Base-by-base conservation (phyloP, 2,888 invertebrate species). In the Parnassius mnemosyne region DNA sequence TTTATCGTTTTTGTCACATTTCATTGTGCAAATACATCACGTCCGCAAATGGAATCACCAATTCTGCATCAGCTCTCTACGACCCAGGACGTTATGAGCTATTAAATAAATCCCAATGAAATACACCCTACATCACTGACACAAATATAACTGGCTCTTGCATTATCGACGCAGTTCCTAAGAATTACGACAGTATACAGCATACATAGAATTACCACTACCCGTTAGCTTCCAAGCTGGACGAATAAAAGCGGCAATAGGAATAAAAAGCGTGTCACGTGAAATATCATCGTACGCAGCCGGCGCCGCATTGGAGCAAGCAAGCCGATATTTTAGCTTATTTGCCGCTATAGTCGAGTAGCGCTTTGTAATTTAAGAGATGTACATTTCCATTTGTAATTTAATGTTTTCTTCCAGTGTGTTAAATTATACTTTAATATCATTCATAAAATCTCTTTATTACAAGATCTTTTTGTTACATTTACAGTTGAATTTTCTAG, bases 241-340 rank as follows among this genome's bases (percentile, higher is more conserved):
- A 64, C 70, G 69, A 69, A 68, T 68, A 68, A 68, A 60, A 64
- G 67, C 64, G 68, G 74, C 65, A 74, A 75, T 75, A 75, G 76
- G 74, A 75, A 72, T 73, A 73, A 75, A 70, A 73, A 72, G 68
- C 68, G 71, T 72, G 70, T 71, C 69, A 68, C 75, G 71, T 76
- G 72, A 77, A 76, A 78, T 80, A 78, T 78, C 75, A 68, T 77
- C 72, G 71, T 71, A 65, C 70, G 53, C 61, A 54, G 46, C 54
- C 47, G 63, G 52, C 57, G 53, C 55, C 63, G 62, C 60, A 25
- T 59, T 58, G 65, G 63, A 50, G 47, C 60, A 57, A 63, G 53
- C 66, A 53, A 60, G 61, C 68, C 66, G 68, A 69, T 71, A 70
- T 72, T 74, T 70, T 68, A 74, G 71, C 71, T 74, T 73, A 73